Evolutionary conservation across 1,140 invertebrate genomes (phyloP).

Genomic region (Bilobella aurantiaca): DNA sequence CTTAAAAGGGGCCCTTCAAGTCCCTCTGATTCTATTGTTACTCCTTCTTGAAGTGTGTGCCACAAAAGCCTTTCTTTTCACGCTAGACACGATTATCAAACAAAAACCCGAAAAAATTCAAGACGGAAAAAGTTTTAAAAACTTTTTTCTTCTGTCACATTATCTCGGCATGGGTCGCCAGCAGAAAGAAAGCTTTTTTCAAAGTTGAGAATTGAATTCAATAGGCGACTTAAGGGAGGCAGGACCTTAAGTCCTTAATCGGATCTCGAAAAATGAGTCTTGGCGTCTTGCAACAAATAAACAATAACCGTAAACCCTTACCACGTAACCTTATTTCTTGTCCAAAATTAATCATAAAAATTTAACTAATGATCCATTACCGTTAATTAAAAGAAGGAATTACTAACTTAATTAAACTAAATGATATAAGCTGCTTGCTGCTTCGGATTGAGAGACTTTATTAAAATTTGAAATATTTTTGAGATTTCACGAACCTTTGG

Average conservation of each 20-base stretch:
- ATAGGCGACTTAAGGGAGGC: neutral
- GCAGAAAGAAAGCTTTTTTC: neutral
- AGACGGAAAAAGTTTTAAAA: neutral
- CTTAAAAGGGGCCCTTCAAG: neutral
- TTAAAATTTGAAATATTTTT: too few species aligned
- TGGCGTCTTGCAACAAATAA: constrained; percentile 1
- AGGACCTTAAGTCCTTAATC: constrained; percentile 1
- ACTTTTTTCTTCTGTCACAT: constrained; percentile 7
- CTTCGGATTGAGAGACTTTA: too few species aligned
- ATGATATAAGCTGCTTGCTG: too few species aligned
- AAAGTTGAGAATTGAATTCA: neutral
- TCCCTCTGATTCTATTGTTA: constrained; percentile 5
- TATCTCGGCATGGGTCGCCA: constrained; percentile 6
- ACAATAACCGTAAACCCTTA: neutral
- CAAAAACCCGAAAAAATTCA: neutral
- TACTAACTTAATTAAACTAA: too few species aligned
- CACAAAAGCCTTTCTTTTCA: constrained; percentile 4
- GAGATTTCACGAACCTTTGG: constrained; percentile 39
- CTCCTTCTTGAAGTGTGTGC: neutral
- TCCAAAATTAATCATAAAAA: neutral
- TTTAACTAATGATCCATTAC: too few species aligned
- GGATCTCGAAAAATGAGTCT: neutral
- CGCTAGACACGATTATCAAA: constrained; percentile 8
- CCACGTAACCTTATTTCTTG: neutral
- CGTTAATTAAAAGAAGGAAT: too few species aligned